Conservation (phyloP, 2,113 vertebrate species). For the Menura novaehollandiae region DNA sequence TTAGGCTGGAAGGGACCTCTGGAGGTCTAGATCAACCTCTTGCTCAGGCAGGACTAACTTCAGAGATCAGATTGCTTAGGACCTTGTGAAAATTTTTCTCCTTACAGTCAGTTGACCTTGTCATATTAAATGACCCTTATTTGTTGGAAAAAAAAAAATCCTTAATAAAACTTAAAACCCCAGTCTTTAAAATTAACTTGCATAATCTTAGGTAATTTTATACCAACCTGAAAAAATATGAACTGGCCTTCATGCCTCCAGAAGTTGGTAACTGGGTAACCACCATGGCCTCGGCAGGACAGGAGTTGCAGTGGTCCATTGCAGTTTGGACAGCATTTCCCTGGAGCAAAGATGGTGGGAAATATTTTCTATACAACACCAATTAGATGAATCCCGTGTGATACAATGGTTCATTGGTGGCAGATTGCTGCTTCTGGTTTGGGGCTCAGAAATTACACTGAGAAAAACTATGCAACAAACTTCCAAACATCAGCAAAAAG, state of each 20-base stretch:
- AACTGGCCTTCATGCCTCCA: conserved; percentile 81
- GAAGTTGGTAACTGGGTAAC: conserved; percentile 84
- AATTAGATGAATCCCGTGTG: background rate
- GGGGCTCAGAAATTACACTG: background rate
- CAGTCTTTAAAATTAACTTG: background rate
- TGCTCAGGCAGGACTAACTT: background rate
- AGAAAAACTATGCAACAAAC: background rate
- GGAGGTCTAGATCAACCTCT: background rate
- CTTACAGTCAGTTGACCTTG: background rate
- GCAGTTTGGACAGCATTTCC: conserved; percentile 79
- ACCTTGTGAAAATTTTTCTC: background rate
- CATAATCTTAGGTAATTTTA: background rate
- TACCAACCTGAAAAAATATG: conserved; percentile 82
- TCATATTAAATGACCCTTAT: background rate
- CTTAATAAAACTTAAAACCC: background rate
- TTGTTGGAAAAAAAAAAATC: background rate
- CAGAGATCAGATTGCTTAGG: background rate
- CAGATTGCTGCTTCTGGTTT: background rate
- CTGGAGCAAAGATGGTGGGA: conserved; percentile 32
- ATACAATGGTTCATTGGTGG: background rate
- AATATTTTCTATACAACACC: background rate
- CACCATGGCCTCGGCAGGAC: conserved; percentile 78
- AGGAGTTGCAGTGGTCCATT: conserved; percentile 71
- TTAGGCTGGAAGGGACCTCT: background rate
- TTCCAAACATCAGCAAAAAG: background rate